These are phyloP conservation scores for Rhynchotus rufescens DNA, from an alignment of 2,797 vertebrate genomes.

Conservation along the genomic window DNA sequence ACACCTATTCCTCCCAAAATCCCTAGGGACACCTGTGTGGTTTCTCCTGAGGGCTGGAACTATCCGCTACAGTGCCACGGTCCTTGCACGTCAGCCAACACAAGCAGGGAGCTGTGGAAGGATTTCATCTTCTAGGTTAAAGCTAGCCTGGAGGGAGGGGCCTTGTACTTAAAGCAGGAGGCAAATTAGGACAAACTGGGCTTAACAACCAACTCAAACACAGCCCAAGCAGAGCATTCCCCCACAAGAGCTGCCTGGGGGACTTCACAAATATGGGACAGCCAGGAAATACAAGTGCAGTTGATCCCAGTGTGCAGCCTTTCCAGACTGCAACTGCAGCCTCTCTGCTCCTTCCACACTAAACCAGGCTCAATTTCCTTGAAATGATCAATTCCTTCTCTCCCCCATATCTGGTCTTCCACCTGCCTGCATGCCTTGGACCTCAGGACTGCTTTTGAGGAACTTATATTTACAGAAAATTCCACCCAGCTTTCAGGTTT, in stretches of 20 bases:
- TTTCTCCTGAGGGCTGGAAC: background rate
- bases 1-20: background rate
- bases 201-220: fast-evolving
- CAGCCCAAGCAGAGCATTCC: background rate
- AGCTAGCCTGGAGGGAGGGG: background rate
- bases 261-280: background rate
- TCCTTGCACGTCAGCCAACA: background rate
- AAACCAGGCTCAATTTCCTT: background rate
- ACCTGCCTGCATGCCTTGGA: background rate
- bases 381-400: background rate
- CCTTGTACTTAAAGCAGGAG: background rate
- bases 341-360: background rate
- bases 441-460: background rate
- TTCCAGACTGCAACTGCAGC: background rate
- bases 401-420: background rate
- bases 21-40: background rate
- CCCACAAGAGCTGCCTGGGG: background rate
- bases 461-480: background rate
- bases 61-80: background rate
- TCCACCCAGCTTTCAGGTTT: background rate
- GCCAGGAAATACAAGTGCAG: background rate
- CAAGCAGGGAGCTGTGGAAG: background rate
- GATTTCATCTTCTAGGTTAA: background rate
- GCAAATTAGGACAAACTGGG: background rate
- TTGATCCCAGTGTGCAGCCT: background rate